Percentiles rank a stretch among this genome's conserved stretches.
These are phyloP conservation scores for Cygnus atratus DNA, from an alignment of 2,113 vertebrate genomes.

Conservation along the genomic window DNA sequence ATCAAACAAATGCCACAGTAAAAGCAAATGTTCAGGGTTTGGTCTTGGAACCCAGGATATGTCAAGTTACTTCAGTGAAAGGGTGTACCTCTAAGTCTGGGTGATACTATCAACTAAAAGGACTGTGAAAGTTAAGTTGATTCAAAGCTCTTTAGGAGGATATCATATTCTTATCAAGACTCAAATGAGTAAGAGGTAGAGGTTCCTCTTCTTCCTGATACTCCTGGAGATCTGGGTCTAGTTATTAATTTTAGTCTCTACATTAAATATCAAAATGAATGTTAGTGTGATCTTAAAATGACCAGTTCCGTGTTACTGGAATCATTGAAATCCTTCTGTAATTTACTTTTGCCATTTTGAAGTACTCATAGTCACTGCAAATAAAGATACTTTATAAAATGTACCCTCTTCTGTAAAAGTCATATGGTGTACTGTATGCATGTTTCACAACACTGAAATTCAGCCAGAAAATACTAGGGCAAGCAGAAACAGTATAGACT, in stretches of 20 bases:
- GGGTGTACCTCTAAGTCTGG: not conserved
- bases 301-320: not conserved
- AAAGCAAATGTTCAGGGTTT: not conserved
- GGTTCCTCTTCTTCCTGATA: not conserved
- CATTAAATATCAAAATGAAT: not conserved
- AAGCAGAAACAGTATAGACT: not conserved
- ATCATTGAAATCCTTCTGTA: not conserved
- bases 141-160: not conserved
- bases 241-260: not conserved
- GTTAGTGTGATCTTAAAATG: not conserved
- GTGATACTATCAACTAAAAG: rapidly evolving
- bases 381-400: not conserved
- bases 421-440: not conserved
- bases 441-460: not conserved
- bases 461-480: not conserved
- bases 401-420: not conserved
- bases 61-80: rapidly evolving
- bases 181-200: not conserved
- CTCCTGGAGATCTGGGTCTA: not conserved
- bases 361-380: not conserved
- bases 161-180: not conserved
- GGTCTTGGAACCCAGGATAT: not conserved
- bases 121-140: rapidly evolving
- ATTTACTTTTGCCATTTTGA: not conserved
- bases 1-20: not conserved